Percentiles rank a stretch among this genome's conserved stretches.
Conservation (phyloP, 2,113 vertebrate genomes). For the Poecilia latipinna region DNA sequence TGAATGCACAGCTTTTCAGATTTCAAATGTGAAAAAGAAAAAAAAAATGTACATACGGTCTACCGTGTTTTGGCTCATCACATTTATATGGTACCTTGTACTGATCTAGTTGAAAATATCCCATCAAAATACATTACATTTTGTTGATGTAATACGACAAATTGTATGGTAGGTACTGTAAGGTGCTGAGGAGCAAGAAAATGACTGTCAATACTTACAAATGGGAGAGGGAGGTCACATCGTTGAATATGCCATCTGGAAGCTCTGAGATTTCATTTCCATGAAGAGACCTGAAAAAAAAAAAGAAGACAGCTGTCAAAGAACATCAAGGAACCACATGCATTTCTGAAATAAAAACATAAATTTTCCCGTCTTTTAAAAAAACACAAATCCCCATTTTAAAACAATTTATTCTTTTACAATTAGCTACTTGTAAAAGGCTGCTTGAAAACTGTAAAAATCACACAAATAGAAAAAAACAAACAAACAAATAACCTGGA, state of each 20-base stretch:
- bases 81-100: neutral
- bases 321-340: neutral
- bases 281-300: conserved; percentile 89
- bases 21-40: neutral
- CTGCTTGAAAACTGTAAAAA: neutral
- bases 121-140: neutral
- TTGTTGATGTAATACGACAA: neutral
- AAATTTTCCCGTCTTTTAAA: neutral
- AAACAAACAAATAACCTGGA: neutral
- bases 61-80: neutral
- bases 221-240: conserved; percentile 93
- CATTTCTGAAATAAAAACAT: neutral
- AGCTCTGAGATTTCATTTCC: conserved; percentile 96
- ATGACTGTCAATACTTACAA: conserved; percentile 85
- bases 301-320: neutral
- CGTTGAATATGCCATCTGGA: conserved; percentile 91
- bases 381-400: neutral
- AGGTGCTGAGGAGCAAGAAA: neutral
- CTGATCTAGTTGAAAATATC: neutral
- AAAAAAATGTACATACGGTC: neutral
- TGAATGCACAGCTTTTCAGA: neutral
- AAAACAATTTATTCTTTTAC: neutral
- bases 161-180: neutral
- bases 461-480: neutral
- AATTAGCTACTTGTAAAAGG: neutral